These are phyloP conservation scores for Amiota minor DNA, from an alignment of 2,888 invertebrate genomes.

Conservation along the genomic window DNA sequence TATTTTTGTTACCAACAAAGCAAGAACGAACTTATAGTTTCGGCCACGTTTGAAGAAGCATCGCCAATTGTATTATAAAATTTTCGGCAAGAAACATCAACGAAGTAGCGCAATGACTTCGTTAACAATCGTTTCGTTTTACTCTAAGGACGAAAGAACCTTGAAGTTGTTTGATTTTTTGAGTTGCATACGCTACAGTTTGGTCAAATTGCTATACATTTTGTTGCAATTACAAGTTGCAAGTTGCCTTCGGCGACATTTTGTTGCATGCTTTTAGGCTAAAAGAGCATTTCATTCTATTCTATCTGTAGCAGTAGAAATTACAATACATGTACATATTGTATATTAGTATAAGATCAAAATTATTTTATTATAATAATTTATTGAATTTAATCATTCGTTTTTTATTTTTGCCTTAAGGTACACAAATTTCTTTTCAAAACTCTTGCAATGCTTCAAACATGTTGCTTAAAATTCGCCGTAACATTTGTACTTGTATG, in stretches of 20 bases:
- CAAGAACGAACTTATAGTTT: constrained; percentile 36
- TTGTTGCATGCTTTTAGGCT: too few relatives aligned
- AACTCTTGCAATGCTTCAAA: constrained; percentile 42
- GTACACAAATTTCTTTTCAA: not conserved
- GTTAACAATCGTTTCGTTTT: constrained; percentile 34
- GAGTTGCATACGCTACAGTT: too few relatives aligned
- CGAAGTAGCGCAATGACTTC: constrained; percentile 45
- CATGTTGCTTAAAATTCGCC: constrained; percentile 66
- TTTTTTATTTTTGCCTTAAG: not conserved
- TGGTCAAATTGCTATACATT: too few relatives aligned
- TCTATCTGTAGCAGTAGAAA: too few relatives aligned
- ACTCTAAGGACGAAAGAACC: not conserved
- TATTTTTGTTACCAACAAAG: constrained; percentile 31
- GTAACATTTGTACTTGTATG: constrained; percentile 35
- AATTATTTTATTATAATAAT: too few relatives aligned
- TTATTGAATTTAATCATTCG: not conserved
- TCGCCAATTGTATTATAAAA: too few relatives aligned
- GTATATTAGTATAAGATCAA: not conserved
- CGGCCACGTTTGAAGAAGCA: constrained; percentile 41
- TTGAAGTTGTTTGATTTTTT: too few relatives aligned
- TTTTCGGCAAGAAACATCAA: constrained; percentile 20
- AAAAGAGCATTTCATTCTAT: too few relatives aligned
- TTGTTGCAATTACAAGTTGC: too few relatives aligned
- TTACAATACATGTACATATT: too few relatives aligned
- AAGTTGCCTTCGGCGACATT: too few relatives aligned